Base-by-base conservation (phyloP, 1,140 invertebrate species). In the Pseudomyrmex gracilis region DNA sequence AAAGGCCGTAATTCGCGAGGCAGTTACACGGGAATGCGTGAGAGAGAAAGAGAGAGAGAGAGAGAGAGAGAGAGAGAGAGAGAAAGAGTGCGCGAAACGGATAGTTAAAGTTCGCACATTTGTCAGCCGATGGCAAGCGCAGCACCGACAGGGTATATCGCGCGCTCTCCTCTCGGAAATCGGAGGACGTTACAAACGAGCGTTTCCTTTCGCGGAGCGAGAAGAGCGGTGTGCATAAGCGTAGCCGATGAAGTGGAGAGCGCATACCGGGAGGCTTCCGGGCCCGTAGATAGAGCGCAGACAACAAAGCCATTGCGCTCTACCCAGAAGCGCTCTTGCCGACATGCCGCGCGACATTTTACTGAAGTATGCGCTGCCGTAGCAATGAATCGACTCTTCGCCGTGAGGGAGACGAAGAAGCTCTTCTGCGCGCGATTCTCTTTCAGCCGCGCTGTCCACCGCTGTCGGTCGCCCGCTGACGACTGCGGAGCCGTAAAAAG, bases 231-330 rank as follows among this genome's bases (percentile, higher is more conserved):
- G 64, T 22, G 49, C 66, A 24, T 70, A 70, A 70, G 76, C 64
- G 76, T 34, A 58, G 51, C 58, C 51, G 64, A 70, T 70, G 76
- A 78, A 78, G 76, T 68, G 76, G 53, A 68, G 76, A 78, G 64
- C 24, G 63, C 74, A 45, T 57, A 17, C 63, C 73, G 49, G n/a
- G 64, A 13, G 22, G 43, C 76, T 78, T 70, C 64, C 64, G 74
- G 64, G 63, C 64, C 34, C 53, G 64, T 57, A n/a, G 76, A 70
- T 78, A 78, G 76, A 78, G 53, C 74, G 74, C 66, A n/a, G n/a
- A n/a, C n/a, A 78, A 78, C 76, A 24, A 70, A 78, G 76, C 70
- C 58, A 70, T 78, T 78, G 76, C 76, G 53, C 64, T 58, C 70
- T 70, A 78, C 64, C 34, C 15, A 78, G 76, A 58, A 70, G 64